Base-by-base conservation (phyloP, 37 sponge, comb jelly and placozoan species). In the Spongia lamella region DNA sequence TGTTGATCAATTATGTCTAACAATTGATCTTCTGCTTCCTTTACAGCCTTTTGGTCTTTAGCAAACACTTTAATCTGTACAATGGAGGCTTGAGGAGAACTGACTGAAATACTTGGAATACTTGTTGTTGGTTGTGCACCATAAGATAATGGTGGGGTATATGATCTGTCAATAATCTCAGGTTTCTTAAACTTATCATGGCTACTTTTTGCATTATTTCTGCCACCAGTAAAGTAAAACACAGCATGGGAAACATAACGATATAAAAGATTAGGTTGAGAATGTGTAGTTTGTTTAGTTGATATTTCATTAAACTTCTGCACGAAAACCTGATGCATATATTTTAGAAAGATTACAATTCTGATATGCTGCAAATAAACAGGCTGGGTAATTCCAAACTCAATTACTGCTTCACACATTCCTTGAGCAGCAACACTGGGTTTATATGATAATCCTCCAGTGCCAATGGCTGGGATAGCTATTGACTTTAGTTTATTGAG, bases 381-480 rank as follows among this genome's bases (percentile, higher is more conserved):
- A 30, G 51, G 55, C n/a, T 75, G 38, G 27, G 64, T 66, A 11
- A 56, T 31, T 32, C 54, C 31, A 51, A 75, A 75, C 27, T 61
- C 31, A 17, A 38, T 38, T 27, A 87, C 35, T n/a, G 81, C 87
- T 11, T 81, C 49, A 27, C 49, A 52, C 38, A 87, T 70, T 15
- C 47, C 66, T 22, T 38, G 53, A 6, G 87, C 87, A 62, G 77
- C 76, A n/a, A 47, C 40, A 2, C 60, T 39, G 49, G 82, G 43
- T 32, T 76, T 24, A 22, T 50, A 77, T 21, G 53, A 51, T 40
- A 70, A 35, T 15, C 15, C 27, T 19, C 83, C 88, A 38, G 83
- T 88, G 1, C 78, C 83, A 66, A 88, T 77, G 40, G 78, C 88
- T 38, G 88, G 83, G 20, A 82, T 64, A 16, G 88, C 62, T 35